Conservation (phyloP, 2,888 invertebrate species). For the Euzophera pinguis region DNA sequence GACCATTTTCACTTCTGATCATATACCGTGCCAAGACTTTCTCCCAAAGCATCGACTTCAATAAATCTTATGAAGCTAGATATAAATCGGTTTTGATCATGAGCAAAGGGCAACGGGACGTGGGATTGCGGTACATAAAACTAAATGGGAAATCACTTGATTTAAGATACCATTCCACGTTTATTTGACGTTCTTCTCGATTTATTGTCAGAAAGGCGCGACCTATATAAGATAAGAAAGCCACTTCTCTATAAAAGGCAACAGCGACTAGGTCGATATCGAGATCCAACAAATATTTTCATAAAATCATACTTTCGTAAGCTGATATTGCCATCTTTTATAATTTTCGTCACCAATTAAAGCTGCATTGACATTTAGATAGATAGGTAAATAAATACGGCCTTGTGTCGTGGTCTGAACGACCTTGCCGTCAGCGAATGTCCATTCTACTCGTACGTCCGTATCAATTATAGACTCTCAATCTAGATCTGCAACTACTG, state of each 20-base stretch:
- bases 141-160: conserved; percentile 25
- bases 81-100: conserved; percentile 41
- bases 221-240: conserved; percentile 8
- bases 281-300: neutral
- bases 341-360: no score
- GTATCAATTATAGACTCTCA: conserved; percentile 38
- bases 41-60: conserved; percentile 36
- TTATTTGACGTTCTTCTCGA: conserved; percentile 18
- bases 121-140: conserved; percentile 24
- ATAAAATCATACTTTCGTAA: neutral
- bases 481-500: conserved; percentile 30
- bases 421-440: conserved; percentile 56
- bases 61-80: conserved; percentile 38
- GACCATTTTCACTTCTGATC: conserved; percentile 46
- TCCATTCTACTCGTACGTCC: conserved; percentile 38
- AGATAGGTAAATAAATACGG: conserved; percentile 35
- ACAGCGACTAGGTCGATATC: neutral
- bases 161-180: conserved; percentile 25
- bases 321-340: neutral
- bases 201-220: conserved; percentile 15
- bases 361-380: conserved; percentile 9
- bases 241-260: neutral
- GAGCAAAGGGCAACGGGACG: conserved; percentile 25
- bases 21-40: conserved; percentile 55
- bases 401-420: conserved; percentile 52